These are phyloP conservation scores for Lineus longissimus DNA, from an alignment of 1,140 invertebrate genomes.

Conservation along the genomic window DNA sequence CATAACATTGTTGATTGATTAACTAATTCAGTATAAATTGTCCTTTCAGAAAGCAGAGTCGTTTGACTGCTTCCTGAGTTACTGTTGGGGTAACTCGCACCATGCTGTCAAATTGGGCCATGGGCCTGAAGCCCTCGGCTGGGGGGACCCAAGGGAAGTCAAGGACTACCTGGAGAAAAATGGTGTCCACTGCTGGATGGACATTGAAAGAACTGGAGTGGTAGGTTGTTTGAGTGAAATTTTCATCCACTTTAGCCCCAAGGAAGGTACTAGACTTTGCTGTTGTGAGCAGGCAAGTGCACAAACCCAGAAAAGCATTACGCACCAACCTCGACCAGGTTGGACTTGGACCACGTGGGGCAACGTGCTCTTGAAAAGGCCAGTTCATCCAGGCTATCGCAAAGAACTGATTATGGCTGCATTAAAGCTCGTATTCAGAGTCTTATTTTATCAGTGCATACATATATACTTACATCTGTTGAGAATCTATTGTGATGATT, in stretches of 20 bases:
- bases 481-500: slow-evolving; percentile 10
- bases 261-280: too few relatives aligned
- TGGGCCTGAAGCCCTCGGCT: slow-evolving; percentile 32
- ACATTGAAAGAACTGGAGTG: slow-evolving; percentile 41
- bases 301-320: too few relatives aligned
- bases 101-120: slow-evolving; percentile 36
- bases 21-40: too few relatives aligned
- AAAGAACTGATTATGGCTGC: not conserved
- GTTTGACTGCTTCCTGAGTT: slow-evolving; percentile 46
- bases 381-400: not conserved
- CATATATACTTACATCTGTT: not conserved
- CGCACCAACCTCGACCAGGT: too few relatives aligned
- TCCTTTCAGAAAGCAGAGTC: slow-evolving; percentile 17
- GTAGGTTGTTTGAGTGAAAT: not conserved
- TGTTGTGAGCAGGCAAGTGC: too few relatives aligned
- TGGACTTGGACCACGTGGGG: too few relatives aligned
- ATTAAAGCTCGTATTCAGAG: not conserved
- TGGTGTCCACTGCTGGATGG: slow-evolving; percentile 45
- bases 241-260: too few relatives aligned
- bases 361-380: too few relatives aligned
- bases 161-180: slow-evolving; percentile 36
- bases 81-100: slow-evolving; percentile 47
- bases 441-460: not conserved
- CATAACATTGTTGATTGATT: too few relatives aligned
- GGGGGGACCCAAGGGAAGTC: slow-evolving; percentile 43